phyloP scores from a whole-genome alignment of 2,797 vertebrate species.

The Enteromius afrohamiltoni region DNA sequence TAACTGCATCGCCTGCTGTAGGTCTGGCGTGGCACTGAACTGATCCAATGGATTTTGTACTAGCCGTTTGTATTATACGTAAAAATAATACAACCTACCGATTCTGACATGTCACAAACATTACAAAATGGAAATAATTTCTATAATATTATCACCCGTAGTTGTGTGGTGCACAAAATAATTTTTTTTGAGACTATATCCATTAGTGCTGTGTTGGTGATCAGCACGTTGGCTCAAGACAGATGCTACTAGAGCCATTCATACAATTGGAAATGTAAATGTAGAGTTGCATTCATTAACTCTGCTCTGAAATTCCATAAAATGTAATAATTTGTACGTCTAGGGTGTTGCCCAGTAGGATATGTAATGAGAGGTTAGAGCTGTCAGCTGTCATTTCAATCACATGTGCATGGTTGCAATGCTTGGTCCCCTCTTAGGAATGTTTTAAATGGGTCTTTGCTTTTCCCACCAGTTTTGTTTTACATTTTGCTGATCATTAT shows the following conservation, averaged over 20 bases:
- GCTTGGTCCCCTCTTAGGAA: neutral
- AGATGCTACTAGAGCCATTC: neutral
- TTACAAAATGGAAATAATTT: neutral
- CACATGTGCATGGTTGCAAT: neutral
- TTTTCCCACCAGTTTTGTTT: neutral
- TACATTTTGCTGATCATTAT: neutral
- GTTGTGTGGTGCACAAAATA: neutral
- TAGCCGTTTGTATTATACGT: neutral
- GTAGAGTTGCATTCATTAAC: neutral
- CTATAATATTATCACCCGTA: too few species aligned
- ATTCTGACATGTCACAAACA: neutral
- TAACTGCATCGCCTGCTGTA: slow-evolving; percentile 18
- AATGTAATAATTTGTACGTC: neutral
- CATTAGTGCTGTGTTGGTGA: neutral
- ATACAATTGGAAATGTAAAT: neutral
- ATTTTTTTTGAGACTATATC: too few species aligned
- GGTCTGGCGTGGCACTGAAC: slow-evolving; percentile 27
- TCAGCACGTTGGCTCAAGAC: neutral
- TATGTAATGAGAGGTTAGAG: neutral
- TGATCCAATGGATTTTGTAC: neutral
- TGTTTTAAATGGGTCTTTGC: neutral
- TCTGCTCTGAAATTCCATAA: neutral
- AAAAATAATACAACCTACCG: too few species aligned
- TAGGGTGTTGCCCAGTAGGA: neutral
- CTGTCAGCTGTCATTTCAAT: slow-evolving; percentile 18